phyloP scores from a whole-genome alignment of 92 coral and sea anemone species.

The Siderastrea radians region DNA sequence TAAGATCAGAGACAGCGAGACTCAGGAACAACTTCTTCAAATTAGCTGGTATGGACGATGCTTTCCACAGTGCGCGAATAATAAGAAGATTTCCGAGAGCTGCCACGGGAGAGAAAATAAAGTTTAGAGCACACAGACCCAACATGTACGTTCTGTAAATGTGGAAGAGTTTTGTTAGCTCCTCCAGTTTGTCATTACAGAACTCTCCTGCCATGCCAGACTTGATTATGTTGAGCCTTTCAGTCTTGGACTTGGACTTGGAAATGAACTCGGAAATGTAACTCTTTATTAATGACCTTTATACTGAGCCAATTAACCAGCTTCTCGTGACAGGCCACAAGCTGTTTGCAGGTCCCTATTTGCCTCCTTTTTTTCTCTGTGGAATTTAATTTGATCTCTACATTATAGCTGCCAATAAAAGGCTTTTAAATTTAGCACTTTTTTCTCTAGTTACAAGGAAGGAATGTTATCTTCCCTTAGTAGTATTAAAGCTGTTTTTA shows the following conservation, averaged over 20 bases:
- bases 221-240: background rate
- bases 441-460: too few relatives aligned
- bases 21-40: slow-evolving; percentile 10
- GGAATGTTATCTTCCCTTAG: too few relatives aligned
- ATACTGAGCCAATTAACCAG: too few relatives aligned
- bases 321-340: too few relatives aligned
- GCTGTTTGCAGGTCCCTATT: too few relatives aligned
- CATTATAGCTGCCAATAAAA: too few relatives aligned
- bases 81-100: slow-evolving; percentile 3
- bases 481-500: too few relatives aligned
- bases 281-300: too few relatives aligned
- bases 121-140: background rate
- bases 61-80: slow-evolving; percentile 7
- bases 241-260: background rate
- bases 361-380: too few relatives aligned
- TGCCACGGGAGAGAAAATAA: background rate
- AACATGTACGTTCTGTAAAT: background rate
- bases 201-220: background rate
- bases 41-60: slow-evolving; percentile 36
- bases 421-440: too few relatives aligned
- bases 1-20: slow-evolving; percentile 12
- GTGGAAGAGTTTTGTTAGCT: background rate
- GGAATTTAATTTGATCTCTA: too few relatives aligned
- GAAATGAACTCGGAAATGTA: too few relatives aligned
- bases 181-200: background rate